Percentiles rank a stretch among this genome's conserved stretches.
Conservation (phyloP, 2,113 vertebrate species). For the Garra rufa region DNA sequence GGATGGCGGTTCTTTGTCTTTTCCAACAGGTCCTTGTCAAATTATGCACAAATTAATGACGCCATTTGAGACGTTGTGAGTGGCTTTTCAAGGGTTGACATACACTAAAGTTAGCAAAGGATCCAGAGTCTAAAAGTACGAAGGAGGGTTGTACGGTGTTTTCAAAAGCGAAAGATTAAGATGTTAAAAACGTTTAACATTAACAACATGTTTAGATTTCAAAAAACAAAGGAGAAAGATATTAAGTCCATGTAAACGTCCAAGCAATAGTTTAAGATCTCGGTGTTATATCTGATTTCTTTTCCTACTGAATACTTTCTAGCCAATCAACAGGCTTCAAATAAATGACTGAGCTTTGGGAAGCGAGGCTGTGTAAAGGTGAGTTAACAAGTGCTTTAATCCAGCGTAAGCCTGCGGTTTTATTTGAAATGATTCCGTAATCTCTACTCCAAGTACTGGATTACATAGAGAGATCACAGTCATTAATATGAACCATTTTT, state of each 20-base stretch:
- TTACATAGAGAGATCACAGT: constrained; percentile 13
- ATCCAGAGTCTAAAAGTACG: background rate
- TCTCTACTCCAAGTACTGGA: constrained; percentile 37
- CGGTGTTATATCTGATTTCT: too few species aligned
- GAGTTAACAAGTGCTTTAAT: constrained; percentile 31
- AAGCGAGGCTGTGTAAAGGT: constrained; percentile 12
- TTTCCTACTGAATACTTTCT: too few species aligned
- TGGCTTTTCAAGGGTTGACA: constrained; percentile 23
- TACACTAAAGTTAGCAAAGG: background rate
- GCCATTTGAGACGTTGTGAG: background rate
- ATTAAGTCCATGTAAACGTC: background rate
- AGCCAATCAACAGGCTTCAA: background rate
- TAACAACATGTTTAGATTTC: background rate
- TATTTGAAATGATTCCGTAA: constrained; percentile 18
- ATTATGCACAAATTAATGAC: constrained; percentile 33
- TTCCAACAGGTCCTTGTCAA: constrained; percentile 10
- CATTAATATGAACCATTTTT: background rate
- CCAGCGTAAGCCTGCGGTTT: background rate
- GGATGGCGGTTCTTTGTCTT: background rate
- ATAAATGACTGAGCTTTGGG: background rate
- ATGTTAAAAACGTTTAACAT: background rate
- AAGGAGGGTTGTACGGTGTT: background rate
- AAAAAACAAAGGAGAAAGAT: background rate
- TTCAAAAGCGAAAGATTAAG: background rate
- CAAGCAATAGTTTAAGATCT: background rate